These are phyloP conservation scores for Globia sparganii DNA, from an alignment of 2,888 invertebrate genomes.

Conservation along the genomic window DNA sequence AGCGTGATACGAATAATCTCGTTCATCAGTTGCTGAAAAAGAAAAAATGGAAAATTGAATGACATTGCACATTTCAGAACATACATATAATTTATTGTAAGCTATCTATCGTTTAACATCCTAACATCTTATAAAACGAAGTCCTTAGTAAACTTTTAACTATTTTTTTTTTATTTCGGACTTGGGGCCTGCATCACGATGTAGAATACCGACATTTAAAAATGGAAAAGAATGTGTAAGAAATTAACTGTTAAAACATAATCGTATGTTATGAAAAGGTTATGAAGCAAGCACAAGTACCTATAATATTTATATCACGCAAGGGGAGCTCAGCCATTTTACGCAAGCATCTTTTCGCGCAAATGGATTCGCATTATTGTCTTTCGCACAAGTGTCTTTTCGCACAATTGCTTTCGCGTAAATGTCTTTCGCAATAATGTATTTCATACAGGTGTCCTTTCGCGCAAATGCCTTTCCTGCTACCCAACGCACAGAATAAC, in stretches of 20 bases:
- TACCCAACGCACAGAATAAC: neutral
- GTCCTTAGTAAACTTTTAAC: neutral
- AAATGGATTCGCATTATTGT: no score
- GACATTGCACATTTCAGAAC: neutral
- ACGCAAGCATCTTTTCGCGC: neutral
- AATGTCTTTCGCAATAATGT: no score
- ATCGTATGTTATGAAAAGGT: no score
- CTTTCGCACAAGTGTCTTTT: neutral
- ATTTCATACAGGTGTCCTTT: neutral
- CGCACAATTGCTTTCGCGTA: neutral
- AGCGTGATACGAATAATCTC: conserved; percentile 52
- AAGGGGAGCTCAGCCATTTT: neutral
- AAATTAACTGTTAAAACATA: neutral
- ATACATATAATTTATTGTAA: neutral
- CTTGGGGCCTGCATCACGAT: neutral
- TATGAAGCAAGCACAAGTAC: neutral
- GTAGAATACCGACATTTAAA: neutral
- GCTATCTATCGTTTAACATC: neutral
- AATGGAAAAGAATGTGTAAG: neutral
- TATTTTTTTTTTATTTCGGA: neutral
- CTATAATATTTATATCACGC: neutral
- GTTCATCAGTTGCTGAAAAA: conserved; percentile 50
- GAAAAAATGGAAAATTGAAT: conserved; percentile 1
- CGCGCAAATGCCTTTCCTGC: neutral
- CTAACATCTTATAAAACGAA: neutral